These are phyloP conservation scores for Gastracanthus pulcherrimus DNA, from an alignment of 2,888 invertebrate genomes.

Conservation along the genomic window DNA sequence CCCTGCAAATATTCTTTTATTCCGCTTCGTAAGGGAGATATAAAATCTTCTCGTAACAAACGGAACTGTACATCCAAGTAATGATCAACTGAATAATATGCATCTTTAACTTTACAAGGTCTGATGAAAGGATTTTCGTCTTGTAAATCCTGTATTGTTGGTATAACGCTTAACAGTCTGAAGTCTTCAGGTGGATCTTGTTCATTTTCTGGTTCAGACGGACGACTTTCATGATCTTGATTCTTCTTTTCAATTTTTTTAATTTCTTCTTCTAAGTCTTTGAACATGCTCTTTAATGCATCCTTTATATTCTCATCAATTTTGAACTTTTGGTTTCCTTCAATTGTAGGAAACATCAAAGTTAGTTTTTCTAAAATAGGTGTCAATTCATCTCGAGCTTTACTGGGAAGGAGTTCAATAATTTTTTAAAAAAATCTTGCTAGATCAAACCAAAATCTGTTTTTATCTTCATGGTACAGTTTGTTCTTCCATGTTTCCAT, in stretches of 20 bases:
- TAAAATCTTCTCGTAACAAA: too few species aligned
- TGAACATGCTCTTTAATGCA: neutral
- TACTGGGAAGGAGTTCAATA: neutral
- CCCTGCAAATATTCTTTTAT: too few species aligned
- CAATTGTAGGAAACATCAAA: neutral
- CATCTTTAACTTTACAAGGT: too few species aligned
- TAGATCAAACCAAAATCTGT: neutral
- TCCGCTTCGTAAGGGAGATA: too few species aligned
- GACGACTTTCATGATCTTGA: neutral
- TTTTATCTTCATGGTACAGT: neutral
- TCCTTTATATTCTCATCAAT: neutral
- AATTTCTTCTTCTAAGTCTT: neutral
- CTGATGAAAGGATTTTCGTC: too few species aligned
- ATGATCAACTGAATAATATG: too few species aligned
- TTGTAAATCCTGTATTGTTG: too few species aligned
- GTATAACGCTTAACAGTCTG: too few species aligned
- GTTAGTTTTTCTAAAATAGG: neutral
- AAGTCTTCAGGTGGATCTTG: too few species aligned
- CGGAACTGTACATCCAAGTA: too few species aligned
- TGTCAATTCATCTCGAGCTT: neutral
- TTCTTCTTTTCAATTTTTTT: neutral
- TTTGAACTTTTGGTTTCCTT: neutral
- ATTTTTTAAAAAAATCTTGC: neutral
- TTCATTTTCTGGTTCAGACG: too few species aligned
- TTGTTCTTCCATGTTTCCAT: neutral